These are phyloP conservation scores for Coelinius sp. DNA, from an alignment of 2,888 invertebrate genomes.

Conservation along the genomic window DNA sequence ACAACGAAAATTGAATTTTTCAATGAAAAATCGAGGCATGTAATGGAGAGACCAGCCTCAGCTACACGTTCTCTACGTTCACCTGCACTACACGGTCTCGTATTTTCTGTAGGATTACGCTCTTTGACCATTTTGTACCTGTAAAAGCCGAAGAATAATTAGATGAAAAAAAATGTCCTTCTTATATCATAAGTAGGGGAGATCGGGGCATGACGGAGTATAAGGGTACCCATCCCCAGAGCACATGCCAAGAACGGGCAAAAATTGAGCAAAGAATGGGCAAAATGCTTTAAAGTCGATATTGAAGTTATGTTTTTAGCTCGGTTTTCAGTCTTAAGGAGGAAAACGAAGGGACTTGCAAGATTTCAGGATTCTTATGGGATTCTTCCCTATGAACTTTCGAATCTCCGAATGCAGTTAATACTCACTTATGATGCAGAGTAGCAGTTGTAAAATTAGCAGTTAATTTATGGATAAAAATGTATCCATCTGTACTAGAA, in stretches of 20 bases:
- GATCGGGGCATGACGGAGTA: background rate
- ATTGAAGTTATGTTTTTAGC: no score
- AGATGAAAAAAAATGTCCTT: background rate
- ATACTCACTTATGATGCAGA: conserved; percentile 55
- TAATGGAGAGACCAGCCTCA: conserved; percentile 64
- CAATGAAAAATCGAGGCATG: conserved; percentile 63
- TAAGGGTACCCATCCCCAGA: no score
- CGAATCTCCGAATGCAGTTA: no score
- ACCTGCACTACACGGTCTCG: conserved; percentile 64
- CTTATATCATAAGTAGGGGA: background rate
- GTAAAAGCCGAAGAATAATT: conserved; percentile 11
- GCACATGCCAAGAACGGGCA: no score
- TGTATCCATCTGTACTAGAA: conserved; percentile 65
- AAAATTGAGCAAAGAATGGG: no score
- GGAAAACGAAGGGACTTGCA: no score
- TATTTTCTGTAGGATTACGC: conserved; percentile 65
- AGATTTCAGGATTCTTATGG: no score
- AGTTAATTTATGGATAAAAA: conserved; percentile 59
- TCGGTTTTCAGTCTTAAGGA: no score
- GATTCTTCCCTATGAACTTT: no score
- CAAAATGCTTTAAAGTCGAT: no score
- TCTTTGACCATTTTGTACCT: conserved; percentile 66
- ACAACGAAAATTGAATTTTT: conserved; percentile 61
- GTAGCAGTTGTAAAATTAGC: conserved; percentile 60
- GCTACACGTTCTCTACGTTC: conserved; percentile 63